Evolutionary conservation across 1,140 invertebrate genomes (phyloP).

Genomic region (Euura lappo): DNA sequence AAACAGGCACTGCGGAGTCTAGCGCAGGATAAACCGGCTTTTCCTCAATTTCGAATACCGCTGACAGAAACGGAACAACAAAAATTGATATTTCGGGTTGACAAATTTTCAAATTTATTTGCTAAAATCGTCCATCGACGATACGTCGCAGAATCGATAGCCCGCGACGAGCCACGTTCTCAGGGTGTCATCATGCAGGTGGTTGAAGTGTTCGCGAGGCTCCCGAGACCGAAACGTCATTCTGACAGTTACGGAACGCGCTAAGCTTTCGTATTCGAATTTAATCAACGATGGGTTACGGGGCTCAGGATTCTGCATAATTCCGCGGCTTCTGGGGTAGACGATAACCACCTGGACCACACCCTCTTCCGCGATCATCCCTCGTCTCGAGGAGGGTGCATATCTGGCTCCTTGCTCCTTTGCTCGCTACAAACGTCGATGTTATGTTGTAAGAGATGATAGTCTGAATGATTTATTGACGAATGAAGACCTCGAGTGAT

Average conservation of each 20-base stretch:
- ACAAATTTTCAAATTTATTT: too few species aligned
- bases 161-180: background rate
- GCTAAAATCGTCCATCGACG: background rate
- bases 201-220: background rate
- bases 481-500: too few species aligned
- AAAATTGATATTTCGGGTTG: background rate
- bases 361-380: background rate
- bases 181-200: background rate
- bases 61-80: slow-evolving; percentile 39
- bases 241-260: too few species aligned
- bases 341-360: background rate
- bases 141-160: background rate
- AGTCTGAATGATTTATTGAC: too few species aligned
- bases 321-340: too few species aligned
- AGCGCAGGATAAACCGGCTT: background rate
- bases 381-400: background rate
- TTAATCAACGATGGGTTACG: too few species aligned
- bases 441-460: too few species aligned
- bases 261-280: too few species aligned
- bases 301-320: too few species aligned
- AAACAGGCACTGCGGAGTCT: background rate
- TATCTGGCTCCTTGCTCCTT: too few species aligned
- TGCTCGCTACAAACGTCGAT: too few species aligned
- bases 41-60: slow-evolving; percentile 25
- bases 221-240: too few species aligned